Percentiles rank a stretch among this genome's conserved stretches.
Evolutionary conservation across 2,113 vertebrate species (phyloP).

Genomic region (Megaptera novaeangliae): DNA sequence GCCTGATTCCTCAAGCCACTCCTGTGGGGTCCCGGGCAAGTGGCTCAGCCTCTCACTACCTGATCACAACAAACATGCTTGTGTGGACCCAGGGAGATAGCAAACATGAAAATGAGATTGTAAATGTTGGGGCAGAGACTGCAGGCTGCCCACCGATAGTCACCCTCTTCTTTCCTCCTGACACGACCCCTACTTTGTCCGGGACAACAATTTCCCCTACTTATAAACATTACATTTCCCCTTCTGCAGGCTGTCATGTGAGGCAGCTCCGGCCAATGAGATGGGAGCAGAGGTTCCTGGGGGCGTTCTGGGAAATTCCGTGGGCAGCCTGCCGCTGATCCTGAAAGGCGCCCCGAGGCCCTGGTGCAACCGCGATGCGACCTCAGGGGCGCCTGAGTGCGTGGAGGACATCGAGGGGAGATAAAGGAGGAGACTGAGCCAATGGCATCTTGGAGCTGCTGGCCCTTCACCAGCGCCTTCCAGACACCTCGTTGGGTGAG

Average conservation of each 20-base stretch:
- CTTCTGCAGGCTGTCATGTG: not conserved
- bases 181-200: not conserved
- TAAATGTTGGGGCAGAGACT: too few relatives aligned
- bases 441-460: fast-evolving
- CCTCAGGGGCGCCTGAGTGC: fast-evolving
- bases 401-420: fast-evolving
- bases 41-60: not conserved
- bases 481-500: not conserved
- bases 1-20: not conserved
- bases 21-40: not conserved
- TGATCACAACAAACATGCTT: not conserved
- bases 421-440: not conserved
- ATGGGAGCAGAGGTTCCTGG: not conserved
- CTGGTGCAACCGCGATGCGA: fast-evolving
- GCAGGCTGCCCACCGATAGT: fast-evolving
- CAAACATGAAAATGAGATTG: not conserved
- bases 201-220: not conserved
- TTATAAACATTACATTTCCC: not conserved
- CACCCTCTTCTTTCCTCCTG: not conserved
- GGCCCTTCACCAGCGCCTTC: not conserved
- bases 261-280: not conserved
- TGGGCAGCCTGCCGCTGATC: fast-evolving
- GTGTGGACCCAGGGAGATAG: not conserved
- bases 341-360: too few relatives aligned
- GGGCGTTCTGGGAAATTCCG: not conserved